phyloP scores from a whole-genome alignment of 2,888 invertebrate genomes.

The Lithophane leautieri region DNA sequence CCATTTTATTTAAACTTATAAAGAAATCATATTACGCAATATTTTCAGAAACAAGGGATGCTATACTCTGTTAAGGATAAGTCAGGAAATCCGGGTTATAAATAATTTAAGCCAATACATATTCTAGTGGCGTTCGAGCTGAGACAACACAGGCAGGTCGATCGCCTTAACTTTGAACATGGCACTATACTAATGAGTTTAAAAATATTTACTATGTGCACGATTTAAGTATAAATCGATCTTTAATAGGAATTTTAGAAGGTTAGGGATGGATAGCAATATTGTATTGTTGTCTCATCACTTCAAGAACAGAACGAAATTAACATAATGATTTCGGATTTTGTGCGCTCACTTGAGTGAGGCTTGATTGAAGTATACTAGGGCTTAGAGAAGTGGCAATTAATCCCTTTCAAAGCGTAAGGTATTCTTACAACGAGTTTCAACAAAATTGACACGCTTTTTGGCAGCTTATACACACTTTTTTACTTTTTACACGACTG shows the following conservation, averaged over 20 bases:
- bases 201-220: constrained; percentile 13
- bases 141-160: not conserved
- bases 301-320: not conserved
- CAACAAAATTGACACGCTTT: not conserved
- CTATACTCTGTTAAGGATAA: constrained; percentile 11
- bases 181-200: constrained; percentile 24
- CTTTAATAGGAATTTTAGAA: not conserved
- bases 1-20: not conserved
- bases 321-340: not conserved
- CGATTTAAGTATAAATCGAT: constrained; percentile 7
- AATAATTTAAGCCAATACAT: constrained; percentile 51
- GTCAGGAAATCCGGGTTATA: constrained; percentile 41
- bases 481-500: not conserved
- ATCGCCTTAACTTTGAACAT: constrained; percentile 8
- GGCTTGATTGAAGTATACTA: not conserved
- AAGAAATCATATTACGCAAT: not conserved
- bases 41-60: constrained; percentile 23
- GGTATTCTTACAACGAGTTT: not conserved
- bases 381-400: not conserved
- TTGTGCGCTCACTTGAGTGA: not conserved
- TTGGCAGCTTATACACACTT: not conserved
- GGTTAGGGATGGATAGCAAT: not conserved
- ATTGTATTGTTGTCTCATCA: not conserved
- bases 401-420: no score
- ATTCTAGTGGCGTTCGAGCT: constrained; percentile 32